Evolutionary conservation across 1,140 invertebrate genomes (phyloP).

Genomic region (Sminthurinus signatus): DNA sequence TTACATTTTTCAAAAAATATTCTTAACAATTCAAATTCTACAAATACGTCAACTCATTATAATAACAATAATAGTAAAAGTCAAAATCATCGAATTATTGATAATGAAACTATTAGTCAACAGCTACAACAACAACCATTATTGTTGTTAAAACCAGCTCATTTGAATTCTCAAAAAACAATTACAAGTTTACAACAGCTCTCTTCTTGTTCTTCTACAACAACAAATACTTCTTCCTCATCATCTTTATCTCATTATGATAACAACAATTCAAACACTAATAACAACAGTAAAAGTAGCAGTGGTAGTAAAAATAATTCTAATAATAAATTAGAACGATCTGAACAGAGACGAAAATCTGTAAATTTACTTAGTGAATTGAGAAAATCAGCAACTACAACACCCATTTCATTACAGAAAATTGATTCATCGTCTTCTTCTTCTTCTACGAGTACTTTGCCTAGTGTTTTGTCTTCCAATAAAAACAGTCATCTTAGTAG

Average conservation of each 20-base stretch:
- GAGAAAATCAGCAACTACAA: not conserved
- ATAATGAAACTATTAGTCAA: not conserved
- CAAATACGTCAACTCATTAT: no score
- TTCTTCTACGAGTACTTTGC: not conserved
- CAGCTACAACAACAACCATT: not conserved
- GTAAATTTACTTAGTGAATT: not conserved
- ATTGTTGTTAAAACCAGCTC: not conserved
- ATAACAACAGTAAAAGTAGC: not conserved
- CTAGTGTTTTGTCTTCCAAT: no score
- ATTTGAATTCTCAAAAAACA: not conserved
- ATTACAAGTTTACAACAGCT: not conserved
- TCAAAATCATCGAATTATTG: not conserved
- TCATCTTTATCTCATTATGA: no score
- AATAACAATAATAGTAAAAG: not conserved
- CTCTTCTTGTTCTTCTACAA: not conserved
- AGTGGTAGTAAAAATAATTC: not conserved
- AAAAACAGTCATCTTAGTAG: no score
- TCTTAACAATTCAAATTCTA: no score
- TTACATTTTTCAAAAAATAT: no score
- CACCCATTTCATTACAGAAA: constrained; percentile 2
- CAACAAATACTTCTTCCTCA: not conserved
- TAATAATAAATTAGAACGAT: no score
- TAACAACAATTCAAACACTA: no score
- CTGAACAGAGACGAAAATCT: not conserved
- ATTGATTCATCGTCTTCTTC: not conserved